These are phyloP conservation scores for Ichneumoninae sp. DNA, from an alignment of 2,888 invertebrate genomes.

Conservation along the genomic window DNA sequence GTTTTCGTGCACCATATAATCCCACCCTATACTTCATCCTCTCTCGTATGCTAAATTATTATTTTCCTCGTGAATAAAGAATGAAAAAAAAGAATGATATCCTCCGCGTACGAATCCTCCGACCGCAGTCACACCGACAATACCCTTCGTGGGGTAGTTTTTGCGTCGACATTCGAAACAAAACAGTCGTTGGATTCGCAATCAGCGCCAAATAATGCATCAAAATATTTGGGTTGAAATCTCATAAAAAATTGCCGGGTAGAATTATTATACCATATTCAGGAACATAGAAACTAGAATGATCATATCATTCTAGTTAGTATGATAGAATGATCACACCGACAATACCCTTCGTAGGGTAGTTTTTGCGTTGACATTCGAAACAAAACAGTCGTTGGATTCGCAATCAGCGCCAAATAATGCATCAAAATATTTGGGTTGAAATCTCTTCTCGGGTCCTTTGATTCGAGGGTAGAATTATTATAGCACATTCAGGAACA, in stretches of 20 bases:
- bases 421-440: background rate
- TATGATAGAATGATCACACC: background rate
- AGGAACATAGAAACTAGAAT: too few species aligned
- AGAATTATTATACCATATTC: too few species aligned
- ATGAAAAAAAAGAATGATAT: constrained; percentile 14
- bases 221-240: background rate
- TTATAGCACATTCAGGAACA: background rate
- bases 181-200: too few species aligned
- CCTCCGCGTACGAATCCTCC: constrained; percentile 1
- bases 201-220: background rate
- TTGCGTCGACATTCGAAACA: background rate
- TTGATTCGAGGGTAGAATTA: too few species aligned
- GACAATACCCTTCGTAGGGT: background rate
- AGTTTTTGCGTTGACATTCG: background rate
- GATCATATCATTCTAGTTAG: too few species aligned
- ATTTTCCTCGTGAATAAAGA: constrained; percentile 33
- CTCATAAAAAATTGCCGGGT: too few species aligned
- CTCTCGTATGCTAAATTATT: constrained; percentile 38
- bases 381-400: background rate
- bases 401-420: background rate
- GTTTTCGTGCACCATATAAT: constrained; percentile 30
- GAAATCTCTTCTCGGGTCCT: background rate
- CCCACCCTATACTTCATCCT: constrained; percentile 11
- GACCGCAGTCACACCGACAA: background rate
- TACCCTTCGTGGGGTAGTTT: background rate